Percentiles rank a stretch among this genome's conserved stretches.
Evolutionary conservation across 2,113 vertebrate genomes (phyloP).

Genomic region (Erythrolamprus reginae): DNA sequence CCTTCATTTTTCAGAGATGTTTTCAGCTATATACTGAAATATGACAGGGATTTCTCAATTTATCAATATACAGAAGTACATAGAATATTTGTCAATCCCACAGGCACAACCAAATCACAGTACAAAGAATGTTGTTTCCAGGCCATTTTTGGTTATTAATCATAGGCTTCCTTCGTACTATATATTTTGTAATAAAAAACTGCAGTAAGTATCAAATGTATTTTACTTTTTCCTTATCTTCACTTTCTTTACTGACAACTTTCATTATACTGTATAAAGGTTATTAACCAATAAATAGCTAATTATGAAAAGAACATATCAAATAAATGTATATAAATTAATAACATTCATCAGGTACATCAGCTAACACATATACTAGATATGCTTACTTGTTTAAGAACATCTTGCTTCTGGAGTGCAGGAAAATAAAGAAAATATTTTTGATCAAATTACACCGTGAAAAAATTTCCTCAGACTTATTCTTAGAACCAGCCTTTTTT

Average conservation of each 20-base stretch:
- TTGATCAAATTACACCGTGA: conserved; percentile 58
- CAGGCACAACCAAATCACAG: neutral
- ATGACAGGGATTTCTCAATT: neutral
- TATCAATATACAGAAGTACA: neutral
- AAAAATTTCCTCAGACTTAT: conserved; percentile 3
- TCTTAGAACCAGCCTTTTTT: conserved; percentile 40
- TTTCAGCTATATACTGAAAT: neutral
- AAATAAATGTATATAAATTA: conserved; percentile 13
- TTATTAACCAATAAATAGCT: conserved; percentile 25
- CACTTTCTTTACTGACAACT: neutral
- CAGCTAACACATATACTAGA: conserved; percentile 38
- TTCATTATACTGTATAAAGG: neutral
- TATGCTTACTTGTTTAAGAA: conserved; percentile 89
- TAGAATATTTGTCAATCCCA: neutral
- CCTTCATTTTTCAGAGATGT: neutral
- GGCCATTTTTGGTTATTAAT: neutral
- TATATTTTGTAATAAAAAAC: neutral
- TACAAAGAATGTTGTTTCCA: neutral
- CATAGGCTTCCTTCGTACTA: neutral
- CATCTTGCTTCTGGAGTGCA: conserved; percentile 86
- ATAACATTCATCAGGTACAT: conserved; percentile 32
- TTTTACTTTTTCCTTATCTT: neutral
- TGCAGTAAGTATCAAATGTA: neutral
- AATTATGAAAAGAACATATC: neutral
- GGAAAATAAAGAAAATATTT: conserved; percentile 66